Conservation (phyloP, 1,140 invertebrate species). For the Drosophila burlai region DNA sequence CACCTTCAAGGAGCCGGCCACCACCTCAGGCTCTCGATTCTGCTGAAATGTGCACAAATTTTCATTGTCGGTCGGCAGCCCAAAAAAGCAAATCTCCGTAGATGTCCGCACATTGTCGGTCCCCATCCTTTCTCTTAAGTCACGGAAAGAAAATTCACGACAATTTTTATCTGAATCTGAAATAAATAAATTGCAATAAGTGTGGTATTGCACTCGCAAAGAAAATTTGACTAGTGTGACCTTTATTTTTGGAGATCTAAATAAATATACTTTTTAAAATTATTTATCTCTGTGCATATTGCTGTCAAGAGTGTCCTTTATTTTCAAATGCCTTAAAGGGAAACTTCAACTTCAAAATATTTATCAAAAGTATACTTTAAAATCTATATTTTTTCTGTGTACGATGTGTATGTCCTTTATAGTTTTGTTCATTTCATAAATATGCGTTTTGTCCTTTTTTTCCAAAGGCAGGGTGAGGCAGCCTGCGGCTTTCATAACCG, state of each 20-base stretch:
- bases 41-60: slow-evolving; percentile 83
- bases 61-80: slow-evolving; percentile 55
- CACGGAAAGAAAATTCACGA: slow-evolving; percentile 1
- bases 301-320: no score
- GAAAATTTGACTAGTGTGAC: neutral
- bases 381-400: slow-evolving; percentile 1
- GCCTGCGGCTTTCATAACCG: slow-evolving; percentile 77
- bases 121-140: neutral
- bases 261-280: no score
- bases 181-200: neutral
- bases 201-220: no score
- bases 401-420: slow-evolving; percentile 64
- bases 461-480: slow-evolving; percentile 28
- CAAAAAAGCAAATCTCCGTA: slow-evolving; percentile 70
- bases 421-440: slow-evolving; percentile 82
- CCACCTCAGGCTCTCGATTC: slow-evolving; percentile 72
- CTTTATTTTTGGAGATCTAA: no score
- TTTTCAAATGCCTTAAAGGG: neutral
- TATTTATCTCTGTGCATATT: no score
- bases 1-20: slow-evolving; percentile 67
- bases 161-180: neutral
- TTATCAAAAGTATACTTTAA: neutral
- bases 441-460: slow-evolving; percentile 81
- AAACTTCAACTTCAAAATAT: neutral
- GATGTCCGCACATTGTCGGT: slow-evolving; percentile 74